Conservation (phyloP, 2,797 vertebrate genomes). For the Paratrypauchen microcephalus region DNA sequence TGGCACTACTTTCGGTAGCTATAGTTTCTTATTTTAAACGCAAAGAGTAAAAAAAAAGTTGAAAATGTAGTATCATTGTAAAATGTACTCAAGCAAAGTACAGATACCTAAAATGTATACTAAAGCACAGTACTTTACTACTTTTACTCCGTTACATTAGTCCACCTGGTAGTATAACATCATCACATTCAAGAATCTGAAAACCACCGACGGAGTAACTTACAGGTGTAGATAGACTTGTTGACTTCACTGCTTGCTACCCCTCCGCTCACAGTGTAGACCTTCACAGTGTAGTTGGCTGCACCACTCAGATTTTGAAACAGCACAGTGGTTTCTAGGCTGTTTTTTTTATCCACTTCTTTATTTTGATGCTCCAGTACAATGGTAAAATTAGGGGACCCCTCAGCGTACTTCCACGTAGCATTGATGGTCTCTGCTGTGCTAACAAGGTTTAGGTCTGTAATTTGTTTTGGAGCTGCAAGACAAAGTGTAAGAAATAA, state of each 20-base stretch:
- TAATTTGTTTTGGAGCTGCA: not conserved
- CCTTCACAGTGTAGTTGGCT: slow-evolving; percentile 31
- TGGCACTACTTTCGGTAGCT: too few species aligned
- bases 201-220: slow-evolving; percentile 37
- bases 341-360: fast-evolving
- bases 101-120: too few species aligned
- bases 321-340: fast-evolving
- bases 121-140: too few species aligned
- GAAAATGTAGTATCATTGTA: too few species aligned
- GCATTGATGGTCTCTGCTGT: slow-evolving; percentile 6
- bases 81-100: too few species aligned
- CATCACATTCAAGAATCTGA: too few species aligned
- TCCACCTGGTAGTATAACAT: too few species aligned
- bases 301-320: fast-evolving
- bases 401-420: fast-evolving
- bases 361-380: fast-evolving
- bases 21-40: too few species aligned
- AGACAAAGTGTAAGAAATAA: not conserved
- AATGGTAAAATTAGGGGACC: fast-evolving
- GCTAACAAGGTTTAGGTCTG: not conserved
- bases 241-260: fast-evolving
- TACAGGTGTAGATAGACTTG: slow-evolving; percentile 18
- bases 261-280: not conserved
- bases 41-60: too few species aligned
- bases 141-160: too few species aligned